Percentiles rank a stretch among this genome's conserved stretches.
Conservation (phyloP, 1,140 invertebrate genomes). For the Microplitis demolitor region DNA sequence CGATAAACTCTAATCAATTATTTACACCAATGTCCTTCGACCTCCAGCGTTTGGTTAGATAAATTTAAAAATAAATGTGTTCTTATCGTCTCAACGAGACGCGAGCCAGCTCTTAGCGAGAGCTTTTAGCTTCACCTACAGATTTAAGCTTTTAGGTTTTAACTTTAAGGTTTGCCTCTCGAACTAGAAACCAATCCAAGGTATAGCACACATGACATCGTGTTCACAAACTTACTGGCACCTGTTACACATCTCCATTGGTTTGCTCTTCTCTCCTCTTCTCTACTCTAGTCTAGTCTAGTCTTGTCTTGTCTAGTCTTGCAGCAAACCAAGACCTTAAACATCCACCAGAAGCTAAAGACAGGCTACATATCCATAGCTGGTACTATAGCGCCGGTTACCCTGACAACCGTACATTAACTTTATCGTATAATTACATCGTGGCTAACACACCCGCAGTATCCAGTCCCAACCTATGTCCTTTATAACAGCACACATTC, state of each 20-base stretch:
- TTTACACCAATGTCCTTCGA: no score
- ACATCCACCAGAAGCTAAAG: no score
- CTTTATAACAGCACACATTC: background rate
- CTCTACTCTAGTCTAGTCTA: conserved; percentile 20
- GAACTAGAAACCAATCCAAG: no score
- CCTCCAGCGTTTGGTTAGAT: no score
- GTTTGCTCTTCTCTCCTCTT: background rate
- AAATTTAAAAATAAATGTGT: no score
- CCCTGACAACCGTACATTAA: conserved; percentile 43
- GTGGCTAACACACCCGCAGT: conserved; percentile 23
- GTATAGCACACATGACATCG: background rate
- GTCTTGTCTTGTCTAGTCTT: conserved; percentile 35
- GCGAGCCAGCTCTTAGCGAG: no score
- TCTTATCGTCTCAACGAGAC: no score
- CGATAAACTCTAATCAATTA: no score
- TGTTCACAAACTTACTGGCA: conserved; percentile 38
- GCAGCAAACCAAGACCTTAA: background rate
- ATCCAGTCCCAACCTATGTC: conserved; percentile 8
- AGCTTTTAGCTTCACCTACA: no score
- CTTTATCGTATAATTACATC: conserved; percentile 51
- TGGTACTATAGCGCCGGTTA: conserved; percentile 5
- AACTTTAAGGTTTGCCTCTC: no score
- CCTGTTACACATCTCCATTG: conserved; percentile 41
- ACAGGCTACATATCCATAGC: no score
- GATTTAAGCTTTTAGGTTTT: no score